These are phyloP conservation scores for Amphilophus citrinellus DNA, from an alignment of 2,113 vertebrate genomes.

Conservation along the genomic window DNA sequence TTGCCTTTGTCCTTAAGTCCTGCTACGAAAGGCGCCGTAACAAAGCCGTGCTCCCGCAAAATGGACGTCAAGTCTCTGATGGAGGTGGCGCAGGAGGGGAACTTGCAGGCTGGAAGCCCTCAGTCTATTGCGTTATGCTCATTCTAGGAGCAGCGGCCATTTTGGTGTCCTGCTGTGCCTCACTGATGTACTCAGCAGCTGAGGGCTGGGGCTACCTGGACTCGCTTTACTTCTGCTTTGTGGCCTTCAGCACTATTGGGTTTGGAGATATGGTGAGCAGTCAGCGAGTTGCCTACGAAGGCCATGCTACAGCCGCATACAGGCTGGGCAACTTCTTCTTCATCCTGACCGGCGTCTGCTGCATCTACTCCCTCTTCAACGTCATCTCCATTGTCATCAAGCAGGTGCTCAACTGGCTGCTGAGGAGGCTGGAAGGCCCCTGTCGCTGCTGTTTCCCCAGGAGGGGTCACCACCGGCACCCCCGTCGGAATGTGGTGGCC, in stretches of 20 bases:
- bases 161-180: slow-evolving; percentile 93
- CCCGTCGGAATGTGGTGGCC: slow-evolving; percentile 88
- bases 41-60: slow-evolving; percentile 81
- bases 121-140: slow-evolving; percentile 95
- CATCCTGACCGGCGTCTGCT: slow-evolving; percentile 96
- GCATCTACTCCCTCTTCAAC: slow-evolving; percentile 98
- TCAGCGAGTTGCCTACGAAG: slow-evolving; percentile 87
- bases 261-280: slow-evolving; percentile 98
- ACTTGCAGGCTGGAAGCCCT: slow-evolving; percentile 93
- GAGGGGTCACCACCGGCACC: slow-evolving; percentile 75
- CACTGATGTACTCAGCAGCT: slow-evolving; percentile 90
- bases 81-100: slow-evolving; percentile 67
- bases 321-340: slow-evolving; percentile 92
- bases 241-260: slow-evolving; percentile 98
- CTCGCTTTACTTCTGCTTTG: slow-evolving; percentile 98
- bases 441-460: slow-evolving; percentile 84
- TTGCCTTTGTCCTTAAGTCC: slow-evolving; percentile 89
- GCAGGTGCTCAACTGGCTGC: slow-evolving; percentile 95
- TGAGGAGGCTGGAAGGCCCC: slow-evolving; percentile 84
- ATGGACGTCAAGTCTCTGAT: slow-evolving; percentile 49
- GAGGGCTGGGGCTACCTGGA: slow-evolving; percentile 97
- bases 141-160: slow-evolving; percentile 91
- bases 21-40: slow-evolving; percentile 87
- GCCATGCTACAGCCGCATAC: slow-evolving; percentile 83
- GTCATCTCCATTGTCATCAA: slow-evolving; percentile 98